Base-by-base conservation (phyloP, 2,113 vertebrate species). In the Serinus canaria region DNA sequence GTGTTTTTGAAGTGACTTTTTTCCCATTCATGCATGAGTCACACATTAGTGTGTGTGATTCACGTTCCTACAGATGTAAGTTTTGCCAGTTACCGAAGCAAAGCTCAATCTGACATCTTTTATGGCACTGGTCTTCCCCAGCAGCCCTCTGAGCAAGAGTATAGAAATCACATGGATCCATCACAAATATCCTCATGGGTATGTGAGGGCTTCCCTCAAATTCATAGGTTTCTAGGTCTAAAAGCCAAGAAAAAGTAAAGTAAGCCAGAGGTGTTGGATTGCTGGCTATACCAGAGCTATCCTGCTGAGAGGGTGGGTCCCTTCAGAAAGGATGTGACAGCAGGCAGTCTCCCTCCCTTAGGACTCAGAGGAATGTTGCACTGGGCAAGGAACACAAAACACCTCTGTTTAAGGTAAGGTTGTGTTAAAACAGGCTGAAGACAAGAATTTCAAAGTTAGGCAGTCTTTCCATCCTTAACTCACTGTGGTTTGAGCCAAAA, bases 371-470 rank as follows among this genome's bases (percentile, higher is more conserved):
- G 56, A 95, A 76, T 60, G 58, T 17, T 83, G 76, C 60, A 23
- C 60, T 55, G 24, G 60, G 90, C 64, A 68, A 63, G 55, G 56
- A 87, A 37, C 58, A 96, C 92, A 95, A 58, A 90, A 68, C 86
- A 84, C 76, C 88, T 82, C 93, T 96, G 86, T 96, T 81, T 46
- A 81, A 95, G 83, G 90, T 87, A 37, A 83, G 33, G 82, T 39
- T 74, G 60, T 70, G 52, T 84, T 90, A 75, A 91, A 84, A 35
- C 18, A 30, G 53, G 46, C 74, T 46, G 25, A 77, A 81, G 90
- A 91, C 94, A 93, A 84, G 90, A 75, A 84, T 93, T 81, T 93
- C 60, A 59, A 82, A 68, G 43, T 79, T 87, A 86, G 46, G 64
- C 82, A 92, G 49, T 63, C 56, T 91, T 95, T 96, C 94, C 93